phyloP scores from a whole-genome alignment of 2,113 vertebrate species.

The Columba livia region DNA sequence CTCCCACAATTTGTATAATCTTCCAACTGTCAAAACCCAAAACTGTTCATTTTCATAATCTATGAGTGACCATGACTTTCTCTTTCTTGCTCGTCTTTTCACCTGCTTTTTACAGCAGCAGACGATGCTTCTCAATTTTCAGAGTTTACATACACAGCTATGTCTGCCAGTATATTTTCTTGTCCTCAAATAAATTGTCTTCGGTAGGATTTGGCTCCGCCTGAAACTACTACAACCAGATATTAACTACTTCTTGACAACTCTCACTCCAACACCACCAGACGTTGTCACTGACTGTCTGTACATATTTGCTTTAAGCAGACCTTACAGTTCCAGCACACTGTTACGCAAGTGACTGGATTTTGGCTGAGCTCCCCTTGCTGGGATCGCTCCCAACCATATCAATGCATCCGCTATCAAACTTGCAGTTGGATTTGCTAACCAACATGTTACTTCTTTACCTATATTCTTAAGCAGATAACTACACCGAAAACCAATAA shows the following conservation, averaged over 20 bases:
- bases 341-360: background rate
- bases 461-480: background rate
- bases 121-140: background rate
- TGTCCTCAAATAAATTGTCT: background rate
- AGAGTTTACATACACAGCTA: background rate
- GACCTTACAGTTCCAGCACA: background rate
- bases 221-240: background rate
- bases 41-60: background rate
- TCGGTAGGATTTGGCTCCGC: background rate
- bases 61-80: background rate
- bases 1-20: background rate
- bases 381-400: background rate
- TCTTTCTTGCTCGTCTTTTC: background rate
- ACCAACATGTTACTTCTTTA: background rate
- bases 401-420: rapidly evolving
- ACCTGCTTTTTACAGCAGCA: background rate
- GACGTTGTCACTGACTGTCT: background rate
- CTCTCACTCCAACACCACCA: background rate
- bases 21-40: background rate
- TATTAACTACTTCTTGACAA: background rate
- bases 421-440: background rate
- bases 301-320: background rate
- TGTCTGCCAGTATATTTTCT: background rate
- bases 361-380: background rate
- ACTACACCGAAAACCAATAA: background rate